Percentiles rank a stretch among this genome's conserved stretches.
Conservation (phyloP, 2,888 invertebrate genomes). For the Tricholauxania praeusta region DNA sequence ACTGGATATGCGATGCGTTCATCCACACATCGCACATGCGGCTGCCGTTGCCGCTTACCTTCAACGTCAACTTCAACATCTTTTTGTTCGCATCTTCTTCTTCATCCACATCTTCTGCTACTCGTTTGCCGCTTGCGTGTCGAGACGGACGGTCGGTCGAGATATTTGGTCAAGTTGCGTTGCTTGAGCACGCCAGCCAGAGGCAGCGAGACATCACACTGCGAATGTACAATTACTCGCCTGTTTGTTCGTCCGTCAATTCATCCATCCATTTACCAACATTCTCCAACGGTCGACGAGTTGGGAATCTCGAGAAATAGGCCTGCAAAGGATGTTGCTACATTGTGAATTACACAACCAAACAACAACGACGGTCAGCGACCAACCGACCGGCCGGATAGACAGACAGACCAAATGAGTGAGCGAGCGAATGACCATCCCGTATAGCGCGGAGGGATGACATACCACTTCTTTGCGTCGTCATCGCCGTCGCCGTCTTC, state of each 20-base stretch:
- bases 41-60: slow-evolving; percentile 1
- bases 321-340: slow-evolving; percentile 52
- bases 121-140: slow-evolving; percentile 13
- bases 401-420: neutral
- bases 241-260: slow-evolving; percentile 15
- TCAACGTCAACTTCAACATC: slow-evolving; percentile 8
- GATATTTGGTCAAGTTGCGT: slow-evolving; percentile 13
- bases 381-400: neutral
- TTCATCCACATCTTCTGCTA: neutral
- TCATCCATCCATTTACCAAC: slow-evolving; percentile 29
- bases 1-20: slow-evolving; percentile 1
- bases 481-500: slow-evolving; percentile 50
- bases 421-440: slow-evolving; percentile 21
- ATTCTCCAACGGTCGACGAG: slow-evolving; percentile 13
- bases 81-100: slow-evolving; percentile 25
- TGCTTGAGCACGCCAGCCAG: slow-evolving; percentile 9
- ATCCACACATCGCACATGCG: slow-evolving; percentile 4
- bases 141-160: slow-evolving; percentile 3
- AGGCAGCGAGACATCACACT: slow-evolving; percentile 9
- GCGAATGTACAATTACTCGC: too few relatives aligned
- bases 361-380: slow-evolving; percentile 25
- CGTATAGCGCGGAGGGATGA: slow-evolving; percentile 30
- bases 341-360: slow-evolving; percentile 36
- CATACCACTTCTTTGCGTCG: slow-evolving; percentile 30
- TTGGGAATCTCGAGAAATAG: slow-evolving; percentile 24